A percentile compares a stretch with the other conserved stretches of the same genome.
phyloP scores from a whole-genome alignment of 2,888 invertebrate species.

The Bombylius major region DNA sequence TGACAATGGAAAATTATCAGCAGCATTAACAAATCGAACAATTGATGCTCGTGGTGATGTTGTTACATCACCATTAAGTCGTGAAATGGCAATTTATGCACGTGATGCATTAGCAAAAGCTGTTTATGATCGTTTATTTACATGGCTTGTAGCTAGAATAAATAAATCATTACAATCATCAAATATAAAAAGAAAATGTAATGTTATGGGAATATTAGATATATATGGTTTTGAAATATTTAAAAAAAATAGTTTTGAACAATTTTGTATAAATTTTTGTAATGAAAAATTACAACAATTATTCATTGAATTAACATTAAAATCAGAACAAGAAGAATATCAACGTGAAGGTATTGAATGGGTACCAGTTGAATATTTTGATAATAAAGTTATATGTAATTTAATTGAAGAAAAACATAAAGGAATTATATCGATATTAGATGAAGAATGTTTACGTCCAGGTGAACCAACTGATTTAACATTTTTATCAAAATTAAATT shows the following conservation, averaged over 20 bases:
- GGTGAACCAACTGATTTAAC: conserved; percentile 75
- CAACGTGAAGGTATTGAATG: conserved; percentile 82
- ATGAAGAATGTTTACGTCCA: conserved; percentile 85
- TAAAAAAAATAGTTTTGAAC: conserved; percentile 65
- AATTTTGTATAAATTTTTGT: conserved; percentile 92
- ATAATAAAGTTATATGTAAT: conserved; percentile 88
- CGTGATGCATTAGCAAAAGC: conserved; percentile 85
- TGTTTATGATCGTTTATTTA: conserved; percentile 79
- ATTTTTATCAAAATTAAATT: conserved; percentile 67
- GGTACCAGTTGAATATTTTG: conserved; percentile 80
- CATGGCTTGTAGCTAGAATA: conserved; percentile 74
- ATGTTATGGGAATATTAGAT: conserved; percentile 80
- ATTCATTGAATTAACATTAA: conserved; percentile 81
- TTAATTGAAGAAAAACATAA: conserved; percentile 80
- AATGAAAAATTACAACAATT: conserved; percentile 91
- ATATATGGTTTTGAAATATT: conserved; percentile 94
- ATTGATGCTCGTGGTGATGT: conserved; percentile 78
- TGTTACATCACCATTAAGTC: conserved; percentile 65
- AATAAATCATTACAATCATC: conserved; percentile 58
- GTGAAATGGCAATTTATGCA: conserved; percentile 73
- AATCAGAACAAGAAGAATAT: conserved; percentile 89
- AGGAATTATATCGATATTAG: conserved; percentile 74
- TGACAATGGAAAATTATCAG: conserved; percentile 47
- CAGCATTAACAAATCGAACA: conserved; percentile 69
- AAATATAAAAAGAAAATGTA: conserved; percentile 40